phyloP scores from a whole-genome alignment of 2,888 invertebrate species.

The Atethmia centrago region DNA sequence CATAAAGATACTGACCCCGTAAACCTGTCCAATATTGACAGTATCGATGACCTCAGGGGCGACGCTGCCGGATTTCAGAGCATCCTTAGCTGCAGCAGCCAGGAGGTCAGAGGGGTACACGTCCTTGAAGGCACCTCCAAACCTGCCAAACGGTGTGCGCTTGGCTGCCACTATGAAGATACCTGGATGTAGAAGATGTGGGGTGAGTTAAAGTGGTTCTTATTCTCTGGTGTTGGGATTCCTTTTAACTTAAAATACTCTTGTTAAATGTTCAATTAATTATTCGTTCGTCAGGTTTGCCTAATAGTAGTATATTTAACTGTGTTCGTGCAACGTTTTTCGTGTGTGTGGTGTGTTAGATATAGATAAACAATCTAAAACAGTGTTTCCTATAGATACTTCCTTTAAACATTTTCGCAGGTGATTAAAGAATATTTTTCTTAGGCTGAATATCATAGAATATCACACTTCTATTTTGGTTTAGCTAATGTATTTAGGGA shows the following conservation, averaged over 20 bases:
- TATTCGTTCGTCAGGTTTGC: background rate
- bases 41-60: conserved; percentile 96
- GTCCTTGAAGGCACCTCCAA: conserved; percentile 95
- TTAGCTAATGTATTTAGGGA: background rate
- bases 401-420: background rate
- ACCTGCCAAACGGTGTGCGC: conserved; percentile 98
- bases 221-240: background rate
- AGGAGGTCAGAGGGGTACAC: conserved; percentile 94
- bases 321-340: too few relatives aligned
- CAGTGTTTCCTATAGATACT: background rate
- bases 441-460: background rate
- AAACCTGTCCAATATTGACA: conserved; percentile 96
- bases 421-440: background rate
- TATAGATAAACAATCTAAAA: background rate
- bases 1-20: conserved; percentile 87
- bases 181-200: conserved; percentile 87
- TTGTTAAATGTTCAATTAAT: background rate
- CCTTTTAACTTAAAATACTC: background rate
- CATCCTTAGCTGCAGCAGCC: conserved; percentile 94
- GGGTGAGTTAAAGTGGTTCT: background rate
- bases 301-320: background rate
- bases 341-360: background rate
- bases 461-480: background rate
- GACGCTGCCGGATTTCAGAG: conserved; percentile 93
- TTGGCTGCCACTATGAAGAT: conserved; percentile 98